A percentile compares a stretch with the other conserved stretches of the same genome.
These are phyloP conservation scores for Xyrauchen texanus DNA, from an alignment of 2,113 vertebrate genomes.

Conservation along the genomic window DNA sequence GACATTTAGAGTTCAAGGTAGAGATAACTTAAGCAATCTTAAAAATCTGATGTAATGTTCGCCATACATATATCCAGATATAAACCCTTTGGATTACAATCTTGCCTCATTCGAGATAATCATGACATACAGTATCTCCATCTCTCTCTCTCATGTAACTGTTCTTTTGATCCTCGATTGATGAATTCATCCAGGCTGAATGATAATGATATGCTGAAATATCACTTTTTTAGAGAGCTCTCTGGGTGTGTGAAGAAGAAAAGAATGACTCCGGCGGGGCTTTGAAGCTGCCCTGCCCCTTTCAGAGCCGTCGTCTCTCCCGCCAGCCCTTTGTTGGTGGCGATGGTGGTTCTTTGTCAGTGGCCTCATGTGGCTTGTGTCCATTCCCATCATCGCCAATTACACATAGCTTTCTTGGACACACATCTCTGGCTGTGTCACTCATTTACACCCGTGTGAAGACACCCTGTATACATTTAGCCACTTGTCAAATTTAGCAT, in stretches of 20 bases:
- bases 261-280: constrained; percentile 32
- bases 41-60: not conserved
- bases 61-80: not conserved
- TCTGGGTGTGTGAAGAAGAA: constrained; percentile 50
- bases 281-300: constrained; percentile 52
- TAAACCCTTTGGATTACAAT: not conserved
- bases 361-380: constrained; percentile 79
- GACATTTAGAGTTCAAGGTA: not conserved
- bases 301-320: constrained; percentile 50
- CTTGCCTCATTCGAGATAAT: constrained; percentile 9
- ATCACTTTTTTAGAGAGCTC: constrained; percentile 44
- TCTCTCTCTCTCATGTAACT: constrained; percentile 7
- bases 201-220: constrained; percentile 53
- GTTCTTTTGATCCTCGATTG: constrained; percentile 18
- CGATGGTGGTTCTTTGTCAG: constrained; percentile 63
- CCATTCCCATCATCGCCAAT: constrained; percentile 75
- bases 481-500: constrained; percentile 62
- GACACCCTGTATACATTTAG: constrained; percentile 62
- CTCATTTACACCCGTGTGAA: constrained; percentile 61
- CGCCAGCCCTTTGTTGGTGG: constrained; percentile 53
- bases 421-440: constrained; percentile 45
- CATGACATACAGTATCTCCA: not conserved
- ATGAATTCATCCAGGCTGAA: constrained; percentile 25
- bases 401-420: constrained; percentile 42
- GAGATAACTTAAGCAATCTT: not conserved